Evolutionary conservation across 2,113 vertebrate species (phyloP).

Genomic region (Ia io): DNA sequence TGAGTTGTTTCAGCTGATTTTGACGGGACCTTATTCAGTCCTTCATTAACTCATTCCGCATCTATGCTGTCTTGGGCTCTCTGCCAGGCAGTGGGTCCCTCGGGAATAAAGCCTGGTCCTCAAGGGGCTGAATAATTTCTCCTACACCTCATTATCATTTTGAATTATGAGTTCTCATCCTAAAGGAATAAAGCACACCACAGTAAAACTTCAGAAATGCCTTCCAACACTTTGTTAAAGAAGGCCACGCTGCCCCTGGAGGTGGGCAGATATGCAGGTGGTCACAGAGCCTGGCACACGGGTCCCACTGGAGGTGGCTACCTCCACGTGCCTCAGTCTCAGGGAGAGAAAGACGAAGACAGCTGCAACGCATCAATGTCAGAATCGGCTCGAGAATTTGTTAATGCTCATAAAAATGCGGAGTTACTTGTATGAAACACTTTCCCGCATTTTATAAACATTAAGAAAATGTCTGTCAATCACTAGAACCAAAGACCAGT

Average conservation of each 20-base stretch:
- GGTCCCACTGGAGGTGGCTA: not conserved
- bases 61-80: not conserved
- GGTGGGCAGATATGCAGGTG: not conserved
- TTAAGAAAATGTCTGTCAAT: constrained; percentile 44
- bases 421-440: not conserved
- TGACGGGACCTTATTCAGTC: not conserved
- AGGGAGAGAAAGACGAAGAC: not conserved
- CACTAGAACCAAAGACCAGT: constrained; percentile 3
- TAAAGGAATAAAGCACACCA: not conserved
- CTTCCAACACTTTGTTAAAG: not conserved
- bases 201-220: not conserved
- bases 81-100: not conserved
- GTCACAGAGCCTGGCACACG: not conserved
- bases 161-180: not conserved
- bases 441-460: constrained; percentile 1
- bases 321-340: not conserved
- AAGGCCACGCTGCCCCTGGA: not conserved
- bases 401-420: constrained; percentile 11
- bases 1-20: not conserved
- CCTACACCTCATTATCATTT: not conserved
- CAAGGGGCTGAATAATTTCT: not conserved
- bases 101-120: not conserved
- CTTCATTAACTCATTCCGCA: not conserved
- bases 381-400: not conserved
- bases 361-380: not conserved